Evolutionary conservation across 2,888 invertebrate species (phyloP), one percentile per base, ranked within the genome.

Genomic region (Chrysolina americana): DNA sequence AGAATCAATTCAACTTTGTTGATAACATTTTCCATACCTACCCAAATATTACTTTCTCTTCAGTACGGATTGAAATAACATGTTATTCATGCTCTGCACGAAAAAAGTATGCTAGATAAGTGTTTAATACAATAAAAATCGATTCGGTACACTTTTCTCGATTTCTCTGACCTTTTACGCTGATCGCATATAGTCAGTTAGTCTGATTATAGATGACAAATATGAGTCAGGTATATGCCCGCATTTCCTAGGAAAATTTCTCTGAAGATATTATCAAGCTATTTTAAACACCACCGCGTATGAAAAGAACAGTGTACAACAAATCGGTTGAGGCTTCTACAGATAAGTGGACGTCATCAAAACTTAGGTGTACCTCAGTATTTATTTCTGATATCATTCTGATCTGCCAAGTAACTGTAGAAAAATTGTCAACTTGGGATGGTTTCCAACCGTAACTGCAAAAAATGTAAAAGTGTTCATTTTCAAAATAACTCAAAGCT

Each of bases 131-230:
- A 50, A 66, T 36, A 50, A 17, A 50, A 36, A 50, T 11, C 17
- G 23, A 23, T 44, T 66, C n/a, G 44, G 17, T 48, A 44, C 21
- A 70, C 68, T 68, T 68, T 71, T 68, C 28, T 21, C 62, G 69
- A 71, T 76, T 76, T 76, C 70, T 63, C 66, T 56, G 68, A 65
- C 75, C 69, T 73, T 74, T 41, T 63, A 70, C 64, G 70, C 53
- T 53, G 15, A 47, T 17, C 15, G 28, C 50, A 48, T 68, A 44
- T 21, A 70, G 59, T 47, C n/a, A 11, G 17, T 17, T 23, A 6
- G 17, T 11, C 63, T 9, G n/a, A 68, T 53, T 17, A 28, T 15
- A 53, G 65, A 53, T 53, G 5, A 5, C 53, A 53, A 53, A 19
- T 41, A 50, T 68, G 41, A 53, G 41, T 68, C 50, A 13, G 53